A percentile compares a stretch with the other conserved stretches of the same genome.
Evolutionary conservation across 2,888 invertebrate genomes (phyloP).

Genomic region (Drosophila rubida): DNA sequence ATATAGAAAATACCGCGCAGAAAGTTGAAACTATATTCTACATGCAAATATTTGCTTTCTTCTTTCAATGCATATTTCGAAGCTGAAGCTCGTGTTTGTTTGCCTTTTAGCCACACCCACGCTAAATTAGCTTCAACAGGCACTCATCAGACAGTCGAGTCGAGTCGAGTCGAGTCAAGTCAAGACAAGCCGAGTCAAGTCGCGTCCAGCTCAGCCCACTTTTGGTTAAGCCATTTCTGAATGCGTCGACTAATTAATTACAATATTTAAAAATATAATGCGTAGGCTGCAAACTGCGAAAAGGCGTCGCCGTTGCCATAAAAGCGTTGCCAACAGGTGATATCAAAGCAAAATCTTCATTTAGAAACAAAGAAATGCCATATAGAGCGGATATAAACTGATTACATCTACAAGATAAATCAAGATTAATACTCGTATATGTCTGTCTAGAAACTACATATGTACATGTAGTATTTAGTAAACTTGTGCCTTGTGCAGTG

Average conservation of each 20-base stretch:
- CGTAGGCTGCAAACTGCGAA: slow-evolving; percentile 57
- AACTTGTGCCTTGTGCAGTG: slow-evolving; percentile 10
- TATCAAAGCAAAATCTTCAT: slow-evolving; percentile 59
- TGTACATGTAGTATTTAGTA: slow-evolving; percentile 10
- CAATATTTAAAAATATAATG: slow-evolving; percentile 49
- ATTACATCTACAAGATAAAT: slow-evolving; percentile 40
- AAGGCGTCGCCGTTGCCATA: slow-evolving; percentile 68
- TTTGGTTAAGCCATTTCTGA: slow-evolving; percentile 31
- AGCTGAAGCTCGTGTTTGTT: slow-evolving; percentile 6
- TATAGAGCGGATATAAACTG: slow-evolving; percentile 36
- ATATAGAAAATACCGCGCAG: neutral
- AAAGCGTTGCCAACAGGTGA: slow-evolving; percentile 39
- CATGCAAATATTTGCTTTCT: slow-evolving; percentile 22
- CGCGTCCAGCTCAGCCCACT: slow-evolving; percentile 7
- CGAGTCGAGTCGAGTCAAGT: neutral
- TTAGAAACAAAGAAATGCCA: slow-evolving; percentile 50
- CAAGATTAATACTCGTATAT: slow-evolving; percentile 31
- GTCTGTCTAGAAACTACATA: slow-evolving; percentile 3
- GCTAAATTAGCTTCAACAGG: slow-evolving; percentile 13
- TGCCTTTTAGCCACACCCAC: slow-evolving; percentile 33
- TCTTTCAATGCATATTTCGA: slow-evolving; percentile 6
- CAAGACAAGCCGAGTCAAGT: slow-evolving; percentile 1
- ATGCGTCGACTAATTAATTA: slow-evolving; percentile 56
- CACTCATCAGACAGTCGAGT: slow-evolving; percentile 7
- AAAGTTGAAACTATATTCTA: neutral